Conservation (phyloP, 1,140 invertebrate genomes). For the Pemphigus obesinymphae region DNA sequence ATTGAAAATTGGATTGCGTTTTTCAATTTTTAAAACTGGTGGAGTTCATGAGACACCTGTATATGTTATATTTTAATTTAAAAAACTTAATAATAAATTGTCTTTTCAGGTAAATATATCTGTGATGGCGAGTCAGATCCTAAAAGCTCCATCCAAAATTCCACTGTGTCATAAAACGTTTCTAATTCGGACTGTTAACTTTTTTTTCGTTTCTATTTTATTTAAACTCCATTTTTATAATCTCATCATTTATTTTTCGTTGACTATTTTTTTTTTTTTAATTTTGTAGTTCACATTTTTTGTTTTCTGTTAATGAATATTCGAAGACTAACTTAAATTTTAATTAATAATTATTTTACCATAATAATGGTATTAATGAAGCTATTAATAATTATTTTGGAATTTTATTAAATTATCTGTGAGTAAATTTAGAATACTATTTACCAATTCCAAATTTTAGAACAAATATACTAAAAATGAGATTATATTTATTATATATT, state of each 20-base stretch:
- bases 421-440: too few relatives aligned
- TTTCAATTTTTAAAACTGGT: too few relatives aligned
- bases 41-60: too few relatives aligned
- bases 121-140: constrained; percentile 74
- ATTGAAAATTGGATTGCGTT: too few relatives aligned
- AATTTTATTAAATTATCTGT: not conserved
- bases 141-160: constrained; percentile 44
- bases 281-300: not conserved
- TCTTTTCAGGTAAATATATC: constrained; percentile 69
- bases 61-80: too few relatives aligned
- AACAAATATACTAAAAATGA: not conserved
- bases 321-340: too few relatives aligned
- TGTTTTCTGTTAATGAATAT: not conserved
- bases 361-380: not conserved
- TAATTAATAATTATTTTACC: not conserved
- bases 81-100: too few relatives aligned
- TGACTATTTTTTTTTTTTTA: not conserved
- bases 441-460: not conserved
- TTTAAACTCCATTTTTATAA: not conserved
- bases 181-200: constrained; percentile 18
- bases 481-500: not conserved
- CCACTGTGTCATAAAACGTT: constrained; percentile 24
- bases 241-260: not conserved
- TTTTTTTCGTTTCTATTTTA: constrained; percentile 18
- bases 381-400: not conserved